phyloP scores from a whole-genome alignment of 92 coral and sea anemone species.

The Parazoanthus atlanticus region DNA sequence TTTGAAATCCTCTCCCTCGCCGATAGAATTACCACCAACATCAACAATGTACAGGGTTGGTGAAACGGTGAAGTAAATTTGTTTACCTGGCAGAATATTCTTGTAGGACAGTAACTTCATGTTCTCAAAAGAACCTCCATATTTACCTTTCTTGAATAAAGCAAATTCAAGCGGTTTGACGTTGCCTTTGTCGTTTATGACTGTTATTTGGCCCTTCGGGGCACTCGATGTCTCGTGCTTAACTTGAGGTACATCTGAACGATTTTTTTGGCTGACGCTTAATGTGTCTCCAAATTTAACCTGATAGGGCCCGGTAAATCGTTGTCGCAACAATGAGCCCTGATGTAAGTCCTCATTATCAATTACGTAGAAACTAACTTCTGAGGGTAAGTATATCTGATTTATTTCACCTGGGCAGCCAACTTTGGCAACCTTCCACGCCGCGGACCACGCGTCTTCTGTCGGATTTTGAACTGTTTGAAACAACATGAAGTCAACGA shows the following conservation, averaged over 20 bases:
- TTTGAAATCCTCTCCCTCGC: conserved; percentile 14
- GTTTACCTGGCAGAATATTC: not conserved
- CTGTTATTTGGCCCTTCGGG: not conserved
- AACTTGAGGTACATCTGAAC: conserved; percentile 9
- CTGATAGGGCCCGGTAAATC: conserved; percentile 5
- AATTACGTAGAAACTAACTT: conserved; percentile 11
- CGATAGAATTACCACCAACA: not conserved
- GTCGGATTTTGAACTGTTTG: not conserved
- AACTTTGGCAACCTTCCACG: conserved; percentile 17
- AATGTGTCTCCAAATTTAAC: not conserved
- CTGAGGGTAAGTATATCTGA: not conserved
- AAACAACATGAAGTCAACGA: conserved; percentile 22
- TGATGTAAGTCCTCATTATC: not conserved
- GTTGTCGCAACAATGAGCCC: not conserved
- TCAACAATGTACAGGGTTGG: conserved; percentile 2
- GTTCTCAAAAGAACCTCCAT: not conserved
- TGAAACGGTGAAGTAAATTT: not conserved
- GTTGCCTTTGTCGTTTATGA: conserved; percentile 2
- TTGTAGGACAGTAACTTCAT: conserved; percentile 19
- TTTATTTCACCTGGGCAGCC: not conserved
- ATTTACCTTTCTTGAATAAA: conserved; percentile 1
- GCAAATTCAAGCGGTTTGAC: conserved; percentile 24
- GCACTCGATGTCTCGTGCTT: not conserved
- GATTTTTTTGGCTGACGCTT: not conserved
- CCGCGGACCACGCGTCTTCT: conserved; percentile 2